phyloP scores from a whole-genome alignment of 1,140 invertebrate species.

The Apis florea region DNA sequence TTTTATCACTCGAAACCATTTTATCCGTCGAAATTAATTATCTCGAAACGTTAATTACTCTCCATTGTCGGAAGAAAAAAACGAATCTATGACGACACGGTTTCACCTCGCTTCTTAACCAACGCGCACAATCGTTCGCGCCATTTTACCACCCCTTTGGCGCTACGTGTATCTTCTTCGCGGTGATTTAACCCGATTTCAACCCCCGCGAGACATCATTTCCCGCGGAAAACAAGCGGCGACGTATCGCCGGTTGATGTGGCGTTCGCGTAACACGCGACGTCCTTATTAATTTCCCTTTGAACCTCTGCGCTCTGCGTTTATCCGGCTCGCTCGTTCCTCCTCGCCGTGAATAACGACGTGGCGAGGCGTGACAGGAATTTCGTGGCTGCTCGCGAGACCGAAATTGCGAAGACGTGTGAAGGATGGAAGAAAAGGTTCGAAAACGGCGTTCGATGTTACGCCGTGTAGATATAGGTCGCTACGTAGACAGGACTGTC shows the following conservation, averaged over 20 bases:
- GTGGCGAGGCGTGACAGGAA: constrained; percentile 14
- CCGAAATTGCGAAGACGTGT: neutral
- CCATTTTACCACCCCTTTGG: neutral
- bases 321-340: neutral
- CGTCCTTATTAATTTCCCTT: constrained; percentile 38
- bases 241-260: neutral
- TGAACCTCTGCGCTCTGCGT: constrained; percentile 10
- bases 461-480: neutral
- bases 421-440: constrained; percentile 12
- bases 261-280: constrained; percentile 4
- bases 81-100: neutral
- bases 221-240: neutral
- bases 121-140: neutral
- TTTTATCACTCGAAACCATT: constrained; percentile 33
- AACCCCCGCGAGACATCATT: no score
- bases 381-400: constrained; percentile 5
- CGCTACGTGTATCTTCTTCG: no score
- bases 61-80: neutral
- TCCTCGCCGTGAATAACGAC: constrained; percentile 21
- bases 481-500: constrained; percentile 18
- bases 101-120: no score
- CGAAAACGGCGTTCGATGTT: constrained; percentile 22
- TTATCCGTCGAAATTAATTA: constrained; percentile 9
- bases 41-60: no score
- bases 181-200: no score